Conservation (phyloP, 2,113 vertebrate species). For the Tragelaphus buxtoni region DNA sequence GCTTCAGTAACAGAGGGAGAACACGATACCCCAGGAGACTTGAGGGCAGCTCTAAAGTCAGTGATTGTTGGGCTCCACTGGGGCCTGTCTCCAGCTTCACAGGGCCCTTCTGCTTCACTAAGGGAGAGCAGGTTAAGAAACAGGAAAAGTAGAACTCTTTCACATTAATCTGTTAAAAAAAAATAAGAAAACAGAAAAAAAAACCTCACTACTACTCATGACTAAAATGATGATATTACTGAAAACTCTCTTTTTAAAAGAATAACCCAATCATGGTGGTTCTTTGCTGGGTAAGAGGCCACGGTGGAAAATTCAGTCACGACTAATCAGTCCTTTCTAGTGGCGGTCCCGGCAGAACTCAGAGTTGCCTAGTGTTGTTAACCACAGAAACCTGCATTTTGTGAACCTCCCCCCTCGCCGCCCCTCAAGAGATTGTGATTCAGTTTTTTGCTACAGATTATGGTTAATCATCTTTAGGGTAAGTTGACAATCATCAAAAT, state of each 20-base stretch:
- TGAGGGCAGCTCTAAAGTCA: neutral
- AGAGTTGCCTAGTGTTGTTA: neutral
- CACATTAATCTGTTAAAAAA: neutral
- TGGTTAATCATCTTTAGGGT: neutral
- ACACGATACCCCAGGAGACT: neutral
- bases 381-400: neutral
- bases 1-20: neutral
- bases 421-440: neutral
- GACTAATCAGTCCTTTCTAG: neutral
- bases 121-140: neutral
- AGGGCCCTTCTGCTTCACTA: neutral
- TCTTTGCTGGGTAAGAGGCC: neutral
- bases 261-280: neutral
- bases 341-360: neutral
- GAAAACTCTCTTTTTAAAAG: neutral
- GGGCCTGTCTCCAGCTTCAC: neutral
- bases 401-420: neutral
- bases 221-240: neutral
- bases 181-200: neutral
- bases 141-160: neutral
- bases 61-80: neutral
- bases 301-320: neutral
- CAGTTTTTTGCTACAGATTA: neutral
- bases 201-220: neutral
- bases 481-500: neutral